Base-by-base conservation (phyloP, 1,140 invertebrate species). In the Lordiphosa mommai region DNA sequence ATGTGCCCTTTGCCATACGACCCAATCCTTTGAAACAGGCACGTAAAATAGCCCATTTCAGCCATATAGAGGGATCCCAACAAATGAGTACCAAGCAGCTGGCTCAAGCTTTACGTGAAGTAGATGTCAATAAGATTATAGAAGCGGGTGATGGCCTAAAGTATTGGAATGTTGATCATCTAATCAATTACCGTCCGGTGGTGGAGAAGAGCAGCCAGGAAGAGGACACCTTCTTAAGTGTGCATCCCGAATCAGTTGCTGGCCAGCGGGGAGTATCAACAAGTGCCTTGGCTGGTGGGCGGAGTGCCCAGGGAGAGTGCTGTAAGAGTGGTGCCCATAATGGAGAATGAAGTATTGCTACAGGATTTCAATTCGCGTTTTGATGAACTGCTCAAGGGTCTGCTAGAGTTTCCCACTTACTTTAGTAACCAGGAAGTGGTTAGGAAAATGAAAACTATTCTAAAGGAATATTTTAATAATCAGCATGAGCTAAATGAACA, bases 1-100 rank as follows among this genome's bases (percentile, higher is more conserved):
- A 92, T 14, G 90, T 90, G 64, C 88, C 90, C 2, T 93, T 92
- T 91, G 90, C 91, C 1, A 88, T 91, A 12, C 77, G 74, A n/a
- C 76, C 90, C 16, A 76, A 88, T 16, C 86, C 90, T 3, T 84
- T 91, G n/a, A 41, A 84, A 13, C 74, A 88, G 14, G 90, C 90
- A 32, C 47, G 56, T 8, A n/a, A 37, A 13, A 30, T 71, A 8
- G 69, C 68, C 1, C 20, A 61, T 46, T 27, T 65, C 56, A 59
- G 87, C 47, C 44, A 64, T 1, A 72, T 84, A 16, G 59, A 29
- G 44, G 40, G 56, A 33, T 66, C 58, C 2, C 44, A 37, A 14
- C 33, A 27, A 1, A 16, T 71, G 49, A 73, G 52, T 27, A 77
- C 61, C 0, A 9, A 9, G 0, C 37, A 72, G 10, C 34, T 89